phyloP scores from a whole-genome alignment of 1,140 invertebrate genomes.

The Chironomus tepperi region DNA sequence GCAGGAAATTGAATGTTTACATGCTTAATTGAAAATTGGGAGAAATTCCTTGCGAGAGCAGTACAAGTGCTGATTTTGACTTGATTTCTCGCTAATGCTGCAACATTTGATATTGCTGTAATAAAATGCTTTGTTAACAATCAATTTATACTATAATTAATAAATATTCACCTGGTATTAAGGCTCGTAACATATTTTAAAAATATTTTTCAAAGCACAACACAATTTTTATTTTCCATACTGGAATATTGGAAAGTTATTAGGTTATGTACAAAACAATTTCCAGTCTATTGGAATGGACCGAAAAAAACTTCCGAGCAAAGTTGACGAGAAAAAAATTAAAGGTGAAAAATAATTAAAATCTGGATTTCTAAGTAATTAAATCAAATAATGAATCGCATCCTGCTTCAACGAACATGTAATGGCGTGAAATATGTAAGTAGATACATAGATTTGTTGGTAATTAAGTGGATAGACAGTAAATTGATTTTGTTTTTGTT shows the following conservation, averaged over 20 bases:
- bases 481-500: neutral
- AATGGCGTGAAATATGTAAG: neutral
- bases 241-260: neutral
- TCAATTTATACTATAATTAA: neutral
- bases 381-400: neutral
- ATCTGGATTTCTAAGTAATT: neutral
- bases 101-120: neutral
- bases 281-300: no score
- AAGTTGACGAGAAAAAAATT: neutral
- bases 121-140: neutral
- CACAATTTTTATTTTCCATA: neutral
- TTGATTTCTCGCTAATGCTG: neutral
- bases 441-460: neutral
- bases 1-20: neutral
- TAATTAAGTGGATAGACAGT: neutral
- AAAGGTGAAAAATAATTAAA: neutral
- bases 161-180: neutral
- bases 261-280: no score
- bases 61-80: conserved; percentile 24
- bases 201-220: neutral
- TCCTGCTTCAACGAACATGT: neutral
- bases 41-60: conserved; percentile 29
- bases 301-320: no score
- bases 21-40: conserved; percentile 25
- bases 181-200: neutral